Evolutionary conservation across 2,113 vertebrate species (phyloP).

Genomic region (Pardalotus punctatus): DNA sequence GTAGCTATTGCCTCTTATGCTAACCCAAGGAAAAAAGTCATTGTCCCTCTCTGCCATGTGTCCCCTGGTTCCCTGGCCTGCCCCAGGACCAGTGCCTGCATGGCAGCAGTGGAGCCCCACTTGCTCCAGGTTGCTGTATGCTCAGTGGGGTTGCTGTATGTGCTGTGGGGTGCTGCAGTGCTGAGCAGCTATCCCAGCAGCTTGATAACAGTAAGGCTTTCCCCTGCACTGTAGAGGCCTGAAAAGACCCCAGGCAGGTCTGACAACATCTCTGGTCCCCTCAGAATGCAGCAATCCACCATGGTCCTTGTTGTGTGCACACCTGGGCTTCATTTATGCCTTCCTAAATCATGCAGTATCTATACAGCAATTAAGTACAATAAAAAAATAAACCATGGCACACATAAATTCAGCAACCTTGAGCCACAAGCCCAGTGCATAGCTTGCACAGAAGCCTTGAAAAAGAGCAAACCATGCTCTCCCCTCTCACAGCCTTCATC

Average conservation of each 20-base stretch:
- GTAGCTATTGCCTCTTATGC: neutral
- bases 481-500: neutral
- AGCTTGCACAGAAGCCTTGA: neutral
- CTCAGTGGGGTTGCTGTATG: fast-evolving
- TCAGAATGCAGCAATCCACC: fast-evolving
- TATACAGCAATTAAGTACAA: neutral
- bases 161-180: fast-evolving
- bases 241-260: neutral
- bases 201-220: fast-evolving
- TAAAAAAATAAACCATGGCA: neutral
- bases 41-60: neutral
- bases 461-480: neutral
- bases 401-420: neutral
- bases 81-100: neutral
- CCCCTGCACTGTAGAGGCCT: neutral
- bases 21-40: neutral
- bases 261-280: neutral
- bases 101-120: neutral
- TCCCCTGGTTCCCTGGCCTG: neutral
- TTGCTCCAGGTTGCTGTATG: neutral
- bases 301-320: neutral
- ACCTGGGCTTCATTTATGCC: neutral
- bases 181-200: fast-evolving
- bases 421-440: neutral
- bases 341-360: neutral